These are phyloP conservation scores for Acanthoscelides obtectus DNA, from an alignment of 2,888 invertebrate genomes.

Conservation along the genomic window DNA sequence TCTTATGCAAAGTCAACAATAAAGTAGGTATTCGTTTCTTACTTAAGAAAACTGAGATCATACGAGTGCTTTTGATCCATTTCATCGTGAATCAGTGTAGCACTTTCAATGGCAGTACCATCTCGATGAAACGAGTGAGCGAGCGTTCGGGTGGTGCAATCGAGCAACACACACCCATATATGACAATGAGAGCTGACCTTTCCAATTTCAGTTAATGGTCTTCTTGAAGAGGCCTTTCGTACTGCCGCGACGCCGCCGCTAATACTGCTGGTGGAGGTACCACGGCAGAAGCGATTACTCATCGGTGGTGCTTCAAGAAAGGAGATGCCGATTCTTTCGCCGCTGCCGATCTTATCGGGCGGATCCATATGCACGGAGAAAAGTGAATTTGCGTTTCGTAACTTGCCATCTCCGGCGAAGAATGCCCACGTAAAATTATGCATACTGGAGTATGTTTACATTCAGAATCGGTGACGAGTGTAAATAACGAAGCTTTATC, in stretches of 20 bases:
- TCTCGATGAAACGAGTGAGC: background rate
- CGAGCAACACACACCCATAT: background rate
- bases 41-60: too few species aligned
- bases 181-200: background rate
- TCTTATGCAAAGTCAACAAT: too few species aligned
- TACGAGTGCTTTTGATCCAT: background rate
- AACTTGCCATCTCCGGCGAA: background rate
- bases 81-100: background rate
- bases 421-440: background rate
- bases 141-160: background rate
- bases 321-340: background rate
- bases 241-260: background rate
- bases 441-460: background rate
- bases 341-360: background rate
- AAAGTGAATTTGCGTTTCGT: background rate
- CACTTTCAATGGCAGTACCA: too few species aligned
- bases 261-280: background rate
- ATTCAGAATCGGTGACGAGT: too few species aligned
- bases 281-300: background rate
- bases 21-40: too few species aligned
- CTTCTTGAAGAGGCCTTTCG: background rate
- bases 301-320: background rate
- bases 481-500: too few species aligned
- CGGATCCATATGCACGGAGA: background rate
- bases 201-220: background rate